phyloP scores from a whole-genome alignment of 2,113 vertebrate genomes.

The Lucifuga dentata region DNA sequence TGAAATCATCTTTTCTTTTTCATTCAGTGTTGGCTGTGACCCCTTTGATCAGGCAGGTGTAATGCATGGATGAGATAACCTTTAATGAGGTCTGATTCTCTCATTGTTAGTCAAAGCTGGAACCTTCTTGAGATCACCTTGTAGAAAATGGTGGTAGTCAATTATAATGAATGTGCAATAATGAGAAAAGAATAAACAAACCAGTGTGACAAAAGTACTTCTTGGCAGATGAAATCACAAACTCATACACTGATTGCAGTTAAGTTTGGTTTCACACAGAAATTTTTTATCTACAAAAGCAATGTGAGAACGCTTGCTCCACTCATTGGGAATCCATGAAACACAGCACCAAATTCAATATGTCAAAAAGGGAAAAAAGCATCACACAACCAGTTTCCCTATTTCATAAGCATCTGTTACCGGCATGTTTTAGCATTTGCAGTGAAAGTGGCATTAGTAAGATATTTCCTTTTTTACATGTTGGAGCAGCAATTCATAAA shows the following conservation, averaged over 20 bases:
- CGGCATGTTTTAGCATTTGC: too few relatives aligned
- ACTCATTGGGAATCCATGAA: too few relatives aligned
- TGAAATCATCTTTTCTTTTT: constrained; percentile 70
- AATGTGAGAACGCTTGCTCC: too few relatives aligned
- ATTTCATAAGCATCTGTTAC: too few relatives aligned
- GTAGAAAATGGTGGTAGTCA: constrained; percentile 11
- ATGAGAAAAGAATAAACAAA: constrained; percentile 18
- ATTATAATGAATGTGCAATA: background rate
- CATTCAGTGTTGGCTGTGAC: constrained; percentile 49
- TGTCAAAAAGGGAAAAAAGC: too few relatives aligned
- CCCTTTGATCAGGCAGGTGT: constrained; percentile 50
- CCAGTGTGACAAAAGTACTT: background rate
- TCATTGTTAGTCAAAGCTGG: constrained; percentile 23
- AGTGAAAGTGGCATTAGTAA: too few relatives aligned
- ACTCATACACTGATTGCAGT: background rate
- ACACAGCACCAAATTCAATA: too few relatives aligned
- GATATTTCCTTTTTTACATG: too few relatives aligned
- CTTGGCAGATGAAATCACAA: background rate
- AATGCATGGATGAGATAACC: constrained; percentile 35
- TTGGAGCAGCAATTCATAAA: too few relatives aligned
- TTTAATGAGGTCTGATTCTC: constrained; percentile 30
- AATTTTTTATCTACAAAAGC: too few relatives aligned
- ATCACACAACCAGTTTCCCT: too few relatives aligned
- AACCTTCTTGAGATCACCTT: constrained; percentile 5
- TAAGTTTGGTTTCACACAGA: too few relatives aligned